Evolutionary conservation across 2,113 vertebrate genomes (phyloP).

Genomic region (Gallinago media): DNA sequence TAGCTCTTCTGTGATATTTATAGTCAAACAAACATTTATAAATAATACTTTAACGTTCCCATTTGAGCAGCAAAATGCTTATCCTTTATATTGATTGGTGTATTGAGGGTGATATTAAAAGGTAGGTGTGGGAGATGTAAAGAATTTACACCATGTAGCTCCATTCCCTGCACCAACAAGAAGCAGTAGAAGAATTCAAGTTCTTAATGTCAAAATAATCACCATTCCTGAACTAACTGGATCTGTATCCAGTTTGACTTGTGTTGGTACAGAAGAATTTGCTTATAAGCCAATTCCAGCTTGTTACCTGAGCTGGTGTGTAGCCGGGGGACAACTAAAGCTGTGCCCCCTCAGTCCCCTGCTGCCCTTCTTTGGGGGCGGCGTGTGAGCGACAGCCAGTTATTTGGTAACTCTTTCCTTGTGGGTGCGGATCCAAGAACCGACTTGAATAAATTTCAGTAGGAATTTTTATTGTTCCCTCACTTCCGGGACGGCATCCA

Average conservation of each 20-base stretch:
- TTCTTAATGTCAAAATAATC: neutral
- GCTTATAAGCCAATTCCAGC: neutral
- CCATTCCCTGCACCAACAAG: neutral
- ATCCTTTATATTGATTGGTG: neutral
- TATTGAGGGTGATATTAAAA: neutral
- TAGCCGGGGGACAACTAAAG: neutral
- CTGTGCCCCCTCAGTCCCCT: neutral
- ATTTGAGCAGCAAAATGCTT: neutral
- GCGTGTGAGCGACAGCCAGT: neutral
- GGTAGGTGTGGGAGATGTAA: neutral
- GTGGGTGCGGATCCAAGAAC: neutral
- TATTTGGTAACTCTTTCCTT: neutral
- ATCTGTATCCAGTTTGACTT: neutral
- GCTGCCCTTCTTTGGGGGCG: neutral
- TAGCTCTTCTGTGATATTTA: neutral
- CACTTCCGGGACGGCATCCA: neutral
- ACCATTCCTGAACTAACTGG: neutral
- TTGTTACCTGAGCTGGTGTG: neutral
- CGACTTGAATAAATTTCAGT: neutral
- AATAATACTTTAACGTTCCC: neutral
- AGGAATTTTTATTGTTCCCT: neutral
- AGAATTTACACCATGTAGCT: neutral
- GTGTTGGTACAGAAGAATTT: neutral
- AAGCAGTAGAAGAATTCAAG: neutral
- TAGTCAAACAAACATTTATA: neutral